These are phyloP conservation scores for Glyphotaelius pellucidus DNA, from an alignment of 2,888 invertebrate species.

Conservation along the genomic window DNA sequence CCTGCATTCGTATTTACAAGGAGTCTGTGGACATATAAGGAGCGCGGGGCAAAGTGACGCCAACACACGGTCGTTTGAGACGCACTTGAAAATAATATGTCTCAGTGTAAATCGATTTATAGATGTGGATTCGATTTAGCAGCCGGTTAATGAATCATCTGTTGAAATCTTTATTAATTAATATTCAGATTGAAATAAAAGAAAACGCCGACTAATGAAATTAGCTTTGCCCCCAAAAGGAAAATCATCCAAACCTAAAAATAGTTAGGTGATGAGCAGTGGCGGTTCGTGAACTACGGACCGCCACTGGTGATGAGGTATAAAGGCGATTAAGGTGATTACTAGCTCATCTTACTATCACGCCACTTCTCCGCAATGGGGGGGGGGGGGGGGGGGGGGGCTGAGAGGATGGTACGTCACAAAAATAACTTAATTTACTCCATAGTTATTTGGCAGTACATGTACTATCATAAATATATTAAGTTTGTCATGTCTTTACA, in stretches of 20 bases:
- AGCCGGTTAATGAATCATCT: neutral
- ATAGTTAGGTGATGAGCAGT: neutral
- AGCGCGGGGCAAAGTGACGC: conserved; percentile 15
- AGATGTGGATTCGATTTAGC: neutral
- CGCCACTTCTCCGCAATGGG: too few species aligned
- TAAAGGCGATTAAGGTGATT: neutral
- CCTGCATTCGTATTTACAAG: neutral
- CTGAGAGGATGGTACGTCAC: too few species aligned
- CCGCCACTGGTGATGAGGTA: neutral
- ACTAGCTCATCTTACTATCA: too few species aligned
- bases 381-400: too few species aligned
- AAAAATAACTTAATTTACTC: too few species aligned
- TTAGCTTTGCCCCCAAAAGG: neutral
- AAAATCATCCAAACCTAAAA: neutral
- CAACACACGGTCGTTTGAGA: conserved; percentile 4
- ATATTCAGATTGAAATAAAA: neutral
- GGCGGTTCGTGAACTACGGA: too few species aligned
- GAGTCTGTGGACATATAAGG: conserved; percentile 34
- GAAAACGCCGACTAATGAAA: neutral
- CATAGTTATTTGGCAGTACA: too few species aligned
- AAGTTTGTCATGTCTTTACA: too few species aligned
- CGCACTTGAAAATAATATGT: conserved; percentile 33
- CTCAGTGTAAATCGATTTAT: conserved; percentile 1
- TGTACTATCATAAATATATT: too few species aligned
- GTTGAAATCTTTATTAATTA: neutral